phyloP scores from a whole-genome alignment of 2,888 invertebrate species.

The Eledona agricola region DNA sequence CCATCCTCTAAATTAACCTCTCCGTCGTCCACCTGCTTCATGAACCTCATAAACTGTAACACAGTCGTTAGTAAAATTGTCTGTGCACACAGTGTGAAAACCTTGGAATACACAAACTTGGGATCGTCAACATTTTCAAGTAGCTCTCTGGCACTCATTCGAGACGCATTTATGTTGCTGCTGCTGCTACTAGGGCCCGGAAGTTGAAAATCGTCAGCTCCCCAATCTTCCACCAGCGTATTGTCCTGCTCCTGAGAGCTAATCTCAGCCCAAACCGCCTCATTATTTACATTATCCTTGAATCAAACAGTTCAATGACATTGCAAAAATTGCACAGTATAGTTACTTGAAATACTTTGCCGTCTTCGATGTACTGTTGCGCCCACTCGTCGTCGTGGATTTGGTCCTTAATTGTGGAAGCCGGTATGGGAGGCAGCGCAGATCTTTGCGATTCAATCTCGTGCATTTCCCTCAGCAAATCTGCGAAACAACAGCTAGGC shows the following conservation, averaged over 20 bases:
- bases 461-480: constrained; percentile 81
- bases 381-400: constrained; percentile 64
- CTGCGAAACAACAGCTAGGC: constrained; percentile 44
- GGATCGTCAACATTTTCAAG: constrained; percentile 70
- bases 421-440: constrained; percentile 62
- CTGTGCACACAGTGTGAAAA: constrained; percentile 51
- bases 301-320: constrained; percentile 14
- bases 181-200: constrained; percentile 50
- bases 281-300: constrained; percentile 56
- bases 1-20: constrained; percentile 68
- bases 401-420: constrained; percentile 62
- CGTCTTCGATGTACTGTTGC: constrained; percentile 66
- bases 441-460: constrained; percentile 71
- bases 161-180: constrained; percentile 58
- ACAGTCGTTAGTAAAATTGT: constrained; percentile 1
- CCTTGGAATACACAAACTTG: constrained; percentile 76
- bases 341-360: constrained; percentile 62
- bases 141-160: constrained; percentile 68
- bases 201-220: constrained; percentile 67
- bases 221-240: constrained; percentile 69
- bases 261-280: constrained; percentile 63
- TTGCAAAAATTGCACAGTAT: constrained; percentile 7
- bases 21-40: constrained; percentile 78
- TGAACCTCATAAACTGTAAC: constrained; percentile 82
- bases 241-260: constrained; percentile 58